These are phyloP conservation scores for Calosoma granatense DNA, from an alignment of 1,140 invertebrate genomes.

Conservation along the genomic window DNA sequence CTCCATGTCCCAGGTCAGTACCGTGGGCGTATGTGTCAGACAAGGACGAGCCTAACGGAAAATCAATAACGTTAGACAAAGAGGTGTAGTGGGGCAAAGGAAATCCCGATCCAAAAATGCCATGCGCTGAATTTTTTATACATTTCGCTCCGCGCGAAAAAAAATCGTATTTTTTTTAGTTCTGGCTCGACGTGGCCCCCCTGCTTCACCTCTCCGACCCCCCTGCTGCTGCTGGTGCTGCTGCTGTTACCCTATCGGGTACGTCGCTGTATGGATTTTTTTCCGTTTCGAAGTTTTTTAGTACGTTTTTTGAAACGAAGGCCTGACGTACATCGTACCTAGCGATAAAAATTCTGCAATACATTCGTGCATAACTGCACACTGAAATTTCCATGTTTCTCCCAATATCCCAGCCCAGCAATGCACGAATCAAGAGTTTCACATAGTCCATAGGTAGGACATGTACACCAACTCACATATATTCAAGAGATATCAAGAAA, in stretches of 20 bases:
- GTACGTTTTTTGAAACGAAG: background rate
- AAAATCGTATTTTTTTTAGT: slow-evolving; percentile 7
- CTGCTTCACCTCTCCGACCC: too few species aligned
- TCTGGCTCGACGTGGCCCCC: background rate
- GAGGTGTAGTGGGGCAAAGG: background rate
- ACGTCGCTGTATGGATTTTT: slow-evolving; percentile 6
- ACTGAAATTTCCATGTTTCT: too few species aligned
- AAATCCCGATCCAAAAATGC: background rate
- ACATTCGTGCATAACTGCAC: too few species aligned
- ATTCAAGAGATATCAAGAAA: too few species aligned
- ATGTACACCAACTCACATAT: too few species aligned
- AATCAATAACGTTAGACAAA: slow-evolving; percentile 8
- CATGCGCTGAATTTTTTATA: slow-evolving; percentile 8
- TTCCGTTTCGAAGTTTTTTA: background rate
- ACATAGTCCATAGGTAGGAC: too few species aligned
- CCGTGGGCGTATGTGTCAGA: slow-evolving; percentile 6
- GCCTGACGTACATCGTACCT: background rate
- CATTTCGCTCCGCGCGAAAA: background rate
- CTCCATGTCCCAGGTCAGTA: background rate
- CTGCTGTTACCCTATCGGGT: background rate
- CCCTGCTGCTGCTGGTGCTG: background rate
- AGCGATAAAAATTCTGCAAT: too few species aligned
- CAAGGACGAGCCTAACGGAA: background rate
- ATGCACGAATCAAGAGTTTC: too few species aligned
- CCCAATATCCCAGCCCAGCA: too few species aligned